A percentile compares a stretch with the other conserved stretches of the same genome.
These are phyloP conservation scores for Leptobrachium ailaonicum DNA, from an alignment of 2,113 vertebrate genomes.

Conservation along the genomic window DNA sequence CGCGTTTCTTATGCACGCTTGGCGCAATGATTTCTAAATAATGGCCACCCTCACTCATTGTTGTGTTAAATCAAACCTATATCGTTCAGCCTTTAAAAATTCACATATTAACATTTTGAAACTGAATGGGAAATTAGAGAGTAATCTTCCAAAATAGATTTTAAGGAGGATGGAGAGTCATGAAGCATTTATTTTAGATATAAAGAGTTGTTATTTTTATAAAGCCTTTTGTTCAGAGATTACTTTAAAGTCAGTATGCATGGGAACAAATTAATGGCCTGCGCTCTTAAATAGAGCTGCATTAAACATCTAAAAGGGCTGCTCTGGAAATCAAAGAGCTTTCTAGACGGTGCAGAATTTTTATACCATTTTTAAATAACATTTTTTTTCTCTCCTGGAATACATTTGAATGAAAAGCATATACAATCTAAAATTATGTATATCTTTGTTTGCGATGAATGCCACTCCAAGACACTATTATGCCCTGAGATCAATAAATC, in stretches of 20 bases:
- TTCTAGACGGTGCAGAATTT: neutral
- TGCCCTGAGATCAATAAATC: conserved; percentile 26
- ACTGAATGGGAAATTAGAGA: neutral
- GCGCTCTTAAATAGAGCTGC: neutral
- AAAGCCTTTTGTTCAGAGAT: conserved; percentile 6
- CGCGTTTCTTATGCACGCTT: neutral
- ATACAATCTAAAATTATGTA: conserved; percentile 23
- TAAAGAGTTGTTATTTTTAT: conserved; percentile 1
- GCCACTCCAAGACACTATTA: conserved; percentile 5
- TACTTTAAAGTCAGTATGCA: conserved; percentile 8
- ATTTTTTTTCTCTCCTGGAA: conserved; percentile 3
- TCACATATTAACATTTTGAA: neutral
- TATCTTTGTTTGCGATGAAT: conserved; percentile 5
- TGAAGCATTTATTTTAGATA: neutral
- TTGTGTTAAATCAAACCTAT: neutral
- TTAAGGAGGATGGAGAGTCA: neutral
- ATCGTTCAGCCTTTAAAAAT: neutral
- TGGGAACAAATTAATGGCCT: conserved; percentile 5
- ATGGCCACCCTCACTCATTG: neutral
- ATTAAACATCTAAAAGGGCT: neutral
- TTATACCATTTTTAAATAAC: neutral
- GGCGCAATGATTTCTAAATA: neutral
- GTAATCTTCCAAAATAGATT: conserved; percentile 1
- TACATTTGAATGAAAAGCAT: conserved; percentile 24
- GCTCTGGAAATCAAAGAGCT: neutral